Percentiles rank a stretch among this genome's conserved stretches.
Evolutionary conservation across 1,140 invertebrate species (phyloP).

Genomic region (Druon quercuslanigerum): DNA sequence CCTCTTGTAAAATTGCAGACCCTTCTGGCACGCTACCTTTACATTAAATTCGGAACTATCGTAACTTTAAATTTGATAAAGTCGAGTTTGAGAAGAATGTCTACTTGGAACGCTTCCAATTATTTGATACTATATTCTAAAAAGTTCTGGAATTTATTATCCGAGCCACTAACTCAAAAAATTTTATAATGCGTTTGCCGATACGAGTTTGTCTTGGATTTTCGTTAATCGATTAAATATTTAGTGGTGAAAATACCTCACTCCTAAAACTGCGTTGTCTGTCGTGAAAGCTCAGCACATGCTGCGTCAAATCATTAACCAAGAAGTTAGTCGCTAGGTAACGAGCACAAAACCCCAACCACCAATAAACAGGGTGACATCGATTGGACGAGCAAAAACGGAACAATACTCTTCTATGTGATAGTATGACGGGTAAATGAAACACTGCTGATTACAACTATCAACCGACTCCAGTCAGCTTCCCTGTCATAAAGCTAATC

Average conservation of each 20-base stretch:
- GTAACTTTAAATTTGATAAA: too few relatives aligned
- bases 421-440: not conserved
- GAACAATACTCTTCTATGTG: conserved; percentile 26
- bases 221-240: conserved; percentile 26
- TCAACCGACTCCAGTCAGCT: conserved; percentile 17
- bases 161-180: too few relatives aligned
- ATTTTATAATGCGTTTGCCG: not conserved
- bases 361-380: conserved; percentile 29
- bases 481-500: not conserved
- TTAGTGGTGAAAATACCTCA: conserved; percentile 2
- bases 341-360: conserved; percentile 25
- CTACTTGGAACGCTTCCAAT: too few relatives aligned
- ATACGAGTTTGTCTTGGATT: conserved; percentile 21
- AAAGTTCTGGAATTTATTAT: not conserved
- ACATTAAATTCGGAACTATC: too few relatives aligned
- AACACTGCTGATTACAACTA: conserved; percentile 15
- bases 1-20: too few relatives aligned
- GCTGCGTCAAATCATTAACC: conserved; percentile 29
- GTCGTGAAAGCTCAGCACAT: conserved; percentile 27
- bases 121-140: too few relatives aligned
- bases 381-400: conserved; percentile 27
- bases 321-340: conserved; percentile 22
- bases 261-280: conserved; percentile 18
- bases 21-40: too few relatives aligned
- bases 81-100: too few relatives aligned